A percentile compares a stretch with the other conserved stretches of the same genome.
Evolutionary conservation across 64 coral and sea anemone genomes (phyloP).

Genomic region (Actinia tenebrosa): DNA sequence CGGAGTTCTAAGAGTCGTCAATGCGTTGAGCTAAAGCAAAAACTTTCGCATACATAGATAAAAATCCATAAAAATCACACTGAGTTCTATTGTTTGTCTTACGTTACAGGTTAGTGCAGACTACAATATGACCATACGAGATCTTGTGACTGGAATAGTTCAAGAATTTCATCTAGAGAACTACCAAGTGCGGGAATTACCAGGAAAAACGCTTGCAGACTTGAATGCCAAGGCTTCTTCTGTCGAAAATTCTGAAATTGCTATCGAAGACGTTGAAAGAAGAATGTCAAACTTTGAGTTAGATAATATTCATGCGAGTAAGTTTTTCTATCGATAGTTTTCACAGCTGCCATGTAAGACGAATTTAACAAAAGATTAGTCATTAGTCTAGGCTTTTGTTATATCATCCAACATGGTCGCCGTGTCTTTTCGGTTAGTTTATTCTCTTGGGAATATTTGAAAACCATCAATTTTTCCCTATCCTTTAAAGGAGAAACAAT

Average conservation of each 20-base stretch:
- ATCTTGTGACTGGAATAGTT: slow-evolving; percentile 69
- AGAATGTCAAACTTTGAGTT: slow-evolving; percentile 90
- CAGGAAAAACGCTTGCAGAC: slow-evolving; percentile 48
- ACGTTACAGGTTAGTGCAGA: slow-evolving; percentile 60
- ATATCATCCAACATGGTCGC: too few species aligned
- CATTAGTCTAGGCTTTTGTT: too few species aligned
- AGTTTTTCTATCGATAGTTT: neutral
- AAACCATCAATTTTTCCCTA: too few species aligned
- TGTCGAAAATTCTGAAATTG: slow-evolving; percentile 82
- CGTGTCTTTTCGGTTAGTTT: too few species aligned
- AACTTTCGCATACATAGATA: too few species aligned
- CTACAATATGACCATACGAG: slow-evolving; percentile 68
- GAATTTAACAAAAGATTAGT: too few species aligned
- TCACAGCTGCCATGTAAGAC: too few species aligned
- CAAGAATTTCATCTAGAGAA: slow-evolving; percentile 65
- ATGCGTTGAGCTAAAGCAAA: too few species aligned
- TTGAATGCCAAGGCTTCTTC: slow-evolving; percentile 53
- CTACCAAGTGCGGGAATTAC: slow-evolving; percentile 74
- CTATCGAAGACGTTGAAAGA: slow-evolving; percentile 74
- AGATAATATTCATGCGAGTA: slow-evolving; percentile 82
- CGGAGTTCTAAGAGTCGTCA: too few species aligned
- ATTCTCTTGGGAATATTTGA: too few species aligned
- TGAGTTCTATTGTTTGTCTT: neutral
- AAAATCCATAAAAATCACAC: too few species aligned
- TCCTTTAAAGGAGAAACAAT: too few species aligned